phyloP scores from a whole-genome alignment of 1,140 invertebrate genomes.

The Saccostrea echinata region DNA sequence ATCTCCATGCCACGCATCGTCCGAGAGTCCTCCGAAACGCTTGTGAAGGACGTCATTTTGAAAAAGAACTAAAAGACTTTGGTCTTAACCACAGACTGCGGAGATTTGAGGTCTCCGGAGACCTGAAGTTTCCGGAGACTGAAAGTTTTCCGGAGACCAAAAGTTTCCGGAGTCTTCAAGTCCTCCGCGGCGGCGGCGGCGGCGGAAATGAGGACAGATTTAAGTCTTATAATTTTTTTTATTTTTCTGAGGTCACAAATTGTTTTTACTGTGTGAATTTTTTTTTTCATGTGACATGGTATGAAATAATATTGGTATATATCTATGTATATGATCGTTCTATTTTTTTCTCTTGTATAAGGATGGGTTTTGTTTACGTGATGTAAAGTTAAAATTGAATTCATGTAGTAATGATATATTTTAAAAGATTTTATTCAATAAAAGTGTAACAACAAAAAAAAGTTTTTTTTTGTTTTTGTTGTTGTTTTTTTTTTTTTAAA shows the following conservation, averaged over 20 bases:
- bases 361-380: no score
- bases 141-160: neutral
- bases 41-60: neutral
- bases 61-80: slow-evolving; percentile 7
- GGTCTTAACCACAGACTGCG: neutral
- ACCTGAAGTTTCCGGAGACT: neutral
- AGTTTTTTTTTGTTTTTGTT: neutral
- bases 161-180: neutral
- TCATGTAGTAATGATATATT: no score
- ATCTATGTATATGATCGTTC: no score
- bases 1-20: neutral
- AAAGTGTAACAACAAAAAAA: neutral
- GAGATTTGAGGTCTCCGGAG: neutral
- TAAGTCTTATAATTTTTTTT: no score
- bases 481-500: no score
- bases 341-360: no score
- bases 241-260: no score
- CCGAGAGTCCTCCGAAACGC: neutral
- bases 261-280: no score
- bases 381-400: no score
- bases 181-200: neutral
- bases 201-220: no score
- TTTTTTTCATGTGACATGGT: no score
- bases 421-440: neutral
- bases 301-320: no score